Evolutionary conservation across 2,888 invertebrate species (phyloP), one percentile per base, ranked within the genome.

Genomic region (Rhingia campestris): DNA sequence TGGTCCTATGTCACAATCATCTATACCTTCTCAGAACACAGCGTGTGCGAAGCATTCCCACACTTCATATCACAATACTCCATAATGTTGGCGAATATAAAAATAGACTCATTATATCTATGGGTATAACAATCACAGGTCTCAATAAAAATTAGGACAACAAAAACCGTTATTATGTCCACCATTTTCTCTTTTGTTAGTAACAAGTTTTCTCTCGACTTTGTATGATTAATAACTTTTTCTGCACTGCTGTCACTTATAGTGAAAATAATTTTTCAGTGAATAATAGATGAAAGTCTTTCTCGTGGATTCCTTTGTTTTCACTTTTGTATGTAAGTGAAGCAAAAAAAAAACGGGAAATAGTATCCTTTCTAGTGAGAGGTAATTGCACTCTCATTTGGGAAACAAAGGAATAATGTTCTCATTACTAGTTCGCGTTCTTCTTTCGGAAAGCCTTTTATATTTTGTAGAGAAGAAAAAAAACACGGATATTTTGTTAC

Each of bases 51-150:
- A 9, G 22, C 14, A 4, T 32, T n/a, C 1, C 49, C 51, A 63
- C 87, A 87, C 43, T 59, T 66, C 32, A 86, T 41, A 0, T 76
- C 54, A 61, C 87, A 87, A 56, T 86, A 86, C 2, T 12, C 14
- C 4, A 14, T 72, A 6, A 66, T 43, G 6, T 33, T 22, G 5
- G 61, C 72, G 5, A 22, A 37, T 32, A 54, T n/a, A 54, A 86
- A 81, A 58, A 86, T 61, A 7, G 86, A 85, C 41, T 77, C 72
- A 4, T 75, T 70, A 4, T 61, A 9, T 49, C 32, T 49, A 33
- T 64, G 43, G 5, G 9, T 37, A 14, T 63, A 75, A 22, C 63
- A 32, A 33, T 69, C 22, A 12, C 37, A 39, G 39, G 37, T 56
- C 12, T 32, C 74, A 56, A 63, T 64, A 39, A 35, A 70, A 39